Evolutionary conservation across 2,113 vertebrate species (phyloP).

Genomic region (Morone chrysops): DNA sequence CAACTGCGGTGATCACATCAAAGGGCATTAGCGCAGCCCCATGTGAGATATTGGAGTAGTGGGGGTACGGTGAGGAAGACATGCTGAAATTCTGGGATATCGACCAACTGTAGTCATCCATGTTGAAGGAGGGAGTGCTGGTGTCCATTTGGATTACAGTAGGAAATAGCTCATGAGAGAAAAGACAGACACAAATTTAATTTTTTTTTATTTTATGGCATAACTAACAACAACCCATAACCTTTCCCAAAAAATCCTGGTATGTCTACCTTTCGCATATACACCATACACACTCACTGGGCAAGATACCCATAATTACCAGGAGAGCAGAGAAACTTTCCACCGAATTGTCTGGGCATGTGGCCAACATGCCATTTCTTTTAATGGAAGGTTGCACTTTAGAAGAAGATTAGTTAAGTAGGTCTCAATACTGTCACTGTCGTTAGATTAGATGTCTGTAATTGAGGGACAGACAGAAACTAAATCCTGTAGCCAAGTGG

Average conservation of each 20-base stretch:
- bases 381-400: constrained; percentile 39
- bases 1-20: constrained; percentile 81
- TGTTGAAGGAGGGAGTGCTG: constrained; percentile 39
- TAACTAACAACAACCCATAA: background rate
- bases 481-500: constrained; percentile 12
- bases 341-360: constrained; percentile 47
- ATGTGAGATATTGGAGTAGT: background rate
- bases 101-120: constrained; percentile 56
- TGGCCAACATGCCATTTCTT: constrained; percentile 42
- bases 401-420: constrained; percentile 13
- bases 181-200: constrained; percentile 29
- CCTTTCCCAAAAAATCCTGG: background rate
- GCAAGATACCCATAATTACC: constrained; percentile 51
- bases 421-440: constrained; percentile 14
- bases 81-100: background rate
- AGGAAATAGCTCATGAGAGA: background rate
- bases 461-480: constrained; percentile 9
- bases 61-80: constrained; percentile 11
- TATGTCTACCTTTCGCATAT: background rate
- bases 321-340: constrained; percentile 29
- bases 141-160: constrained; percentile 1
- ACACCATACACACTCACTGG: background rate
- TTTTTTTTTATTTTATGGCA: background rate
- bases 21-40: background rate
- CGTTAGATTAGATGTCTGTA: background rate